A percentile compares a stretch with the other conserved stretches of the same genome.
Conservation (phyloP, 2,888 invertebrate species). For the Elysia crispata region DNA sequence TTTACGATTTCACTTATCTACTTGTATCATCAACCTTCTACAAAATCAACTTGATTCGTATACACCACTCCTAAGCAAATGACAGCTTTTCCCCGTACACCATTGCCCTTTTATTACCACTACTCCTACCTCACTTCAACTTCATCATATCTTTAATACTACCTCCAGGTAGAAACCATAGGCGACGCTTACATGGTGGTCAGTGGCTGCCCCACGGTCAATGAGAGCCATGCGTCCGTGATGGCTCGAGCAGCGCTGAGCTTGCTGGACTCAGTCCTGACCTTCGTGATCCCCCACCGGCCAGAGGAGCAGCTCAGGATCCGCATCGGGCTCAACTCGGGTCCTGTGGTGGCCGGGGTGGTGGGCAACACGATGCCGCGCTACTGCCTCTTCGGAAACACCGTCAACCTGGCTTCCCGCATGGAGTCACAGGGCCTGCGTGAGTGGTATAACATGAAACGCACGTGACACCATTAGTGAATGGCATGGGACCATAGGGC, state of each 20-base stretch:
- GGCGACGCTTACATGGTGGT: slow-evolving; percentile 76
- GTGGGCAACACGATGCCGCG: slow-evolving; percentile 47
- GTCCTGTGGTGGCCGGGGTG: slow-evolving; percentile 43
- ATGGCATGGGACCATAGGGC: too few species aligned
- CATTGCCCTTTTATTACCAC: too few species aligned
- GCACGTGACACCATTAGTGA: too few species aligned
- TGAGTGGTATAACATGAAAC: slow-evolving; percentile 23
- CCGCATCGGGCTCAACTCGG: slow-evolving; percentile 57
- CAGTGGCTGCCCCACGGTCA: slow-evolving; percentile 67
- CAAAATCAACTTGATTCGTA: too few species aligned
- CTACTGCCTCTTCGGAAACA: slow-evolving; percentile 44
- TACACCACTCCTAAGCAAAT: too few species aligned
- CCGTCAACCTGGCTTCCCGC: slow-evolving; percentile 41
- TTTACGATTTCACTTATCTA: too few species aligned
- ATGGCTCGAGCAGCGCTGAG: slow-evolving; percentile 69
- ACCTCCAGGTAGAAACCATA: slow-evolving; percentile 70
- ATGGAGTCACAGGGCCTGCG: slow-evolving; percentile 41
- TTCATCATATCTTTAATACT: too few species aligned
- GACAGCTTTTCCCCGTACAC: too few species aligned
- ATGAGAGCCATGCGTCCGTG: slow-evolving; percentile 68
- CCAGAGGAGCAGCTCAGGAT: slow-evolving; percentile 64
- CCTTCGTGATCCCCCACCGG: slow-evolving; percentile 70
- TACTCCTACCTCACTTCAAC: too few species aligned
- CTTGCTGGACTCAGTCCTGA: slow-evolving; percentile 64
- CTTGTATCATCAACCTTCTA: too few species aligned